These are phyloP conservation scores for Petrocephalus zakoni DNA, from an alignment of 2,113 vertebrate species.

Conservation along the genomic window DNA sequence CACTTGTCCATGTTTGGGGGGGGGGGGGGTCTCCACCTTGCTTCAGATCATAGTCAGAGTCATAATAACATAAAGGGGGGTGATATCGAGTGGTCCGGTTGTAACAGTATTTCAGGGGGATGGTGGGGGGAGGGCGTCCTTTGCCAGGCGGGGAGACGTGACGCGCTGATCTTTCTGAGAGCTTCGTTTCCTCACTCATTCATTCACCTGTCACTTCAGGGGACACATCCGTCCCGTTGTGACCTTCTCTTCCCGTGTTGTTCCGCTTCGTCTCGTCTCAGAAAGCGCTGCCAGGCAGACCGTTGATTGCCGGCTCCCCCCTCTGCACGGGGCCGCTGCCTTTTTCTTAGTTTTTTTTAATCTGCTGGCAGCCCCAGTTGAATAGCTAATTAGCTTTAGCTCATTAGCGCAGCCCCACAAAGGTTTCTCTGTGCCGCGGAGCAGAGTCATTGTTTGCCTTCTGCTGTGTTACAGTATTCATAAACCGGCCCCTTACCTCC, in stretches of 20 bases:
- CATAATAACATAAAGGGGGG: not conserved
- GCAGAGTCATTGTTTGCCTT: not conserved
- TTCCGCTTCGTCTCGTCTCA: not conserved
- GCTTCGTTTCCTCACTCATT: not conserved
- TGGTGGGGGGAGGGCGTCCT: not conserved
- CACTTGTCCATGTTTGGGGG: not conserved
- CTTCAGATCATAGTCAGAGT: not conserved
- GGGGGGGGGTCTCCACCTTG: not conserved
- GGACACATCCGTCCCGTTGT: not conserved
- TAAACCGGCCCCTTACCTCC: not conserved
- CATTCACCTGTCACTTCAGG: not conserved
- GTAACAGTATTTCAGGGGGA: not conserved
- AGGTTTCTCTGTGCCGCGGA: not conserved
- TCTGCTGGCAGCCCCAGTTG: not conserved
- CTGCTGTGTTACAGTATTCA: not conserved
- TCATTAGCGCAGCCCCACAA: not conserved
- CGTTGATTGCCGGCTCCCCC: not conserved
- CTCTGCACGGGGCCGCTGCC: not conserved
- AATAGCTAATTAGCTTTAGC: slow-evolving; percentile 3
- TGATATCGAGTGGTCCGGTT: not conserved
- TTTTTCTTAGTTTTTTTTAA: not conserved
- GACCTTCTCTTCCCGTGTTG: not conserved
- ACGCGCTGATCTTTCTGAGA: not conserved
- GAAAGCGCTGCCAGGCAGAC: not conserved
- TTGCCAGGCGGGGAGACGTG: not conserved